Evolutionary conservation across 2,113 vertebrate species (phyloP).

Genomic region (Hiodon alosoides): DNA sequence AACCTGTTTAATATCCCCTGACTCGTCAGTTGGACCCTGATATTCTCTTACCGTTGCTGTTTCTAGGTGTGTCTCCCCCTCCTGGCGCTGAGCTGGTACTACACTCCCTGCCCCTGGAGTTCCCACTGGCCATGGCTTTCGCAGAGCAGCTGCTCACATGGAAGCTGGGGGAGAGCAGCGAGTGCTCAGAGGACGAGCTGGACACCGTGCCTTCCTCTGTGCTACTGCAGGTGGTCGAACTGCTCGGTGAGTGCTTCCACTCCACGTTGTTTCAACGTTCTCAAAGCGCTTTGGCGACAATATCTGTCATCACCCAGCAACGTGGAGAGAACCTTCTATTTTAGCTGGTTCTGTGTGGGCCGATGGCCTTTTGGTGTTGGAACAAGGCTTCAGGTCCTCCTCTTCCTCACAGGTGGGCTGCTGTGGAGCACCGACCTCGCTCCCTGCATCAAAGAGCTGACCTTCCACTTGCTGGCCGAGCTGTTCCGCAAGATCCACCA

Average conservation of each 20-base stretch:
- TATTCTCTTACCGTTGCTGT: neutral
- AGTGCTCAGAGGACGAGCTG: constrained; percentile 81
- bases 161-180: constrained; percentile 74
- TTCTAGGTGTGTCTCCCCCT: constrained; percentile 85
- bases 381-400: no score
- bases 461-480: constrained; percentile 88
- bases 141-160: constrained; percentile 89
- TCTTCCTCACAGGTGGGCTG: constrained; percentile 71
- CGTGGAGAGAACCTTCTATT: neutral
- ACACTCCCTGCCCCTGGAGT: constrained; percentile 92
- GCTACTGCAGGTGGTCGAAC: constrained; percentile 87
- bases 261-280: neutral
- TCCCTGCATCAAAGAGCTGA: constrained; percentile 84
- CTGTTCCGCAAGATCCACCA: constrained; percentile 83
- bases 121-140: constrained; percentile 91
- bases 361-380: neutral
- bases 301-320: neutral
- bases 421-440: constrained; percentile 94
- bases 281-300: neutral
- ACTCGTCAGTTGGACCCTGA: no score
- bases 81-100: constrained; percentile 86
- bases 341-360: neutral
- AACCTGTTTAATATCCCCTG: no score
- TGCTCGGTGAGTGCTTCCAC: constrained; percentile 70
- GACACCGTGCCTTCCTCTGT: constrained; percentile 83